phyloP scores from a whole-genome alignment of 2,797 vertebrate genomes.

The Florisuga fusca region DNA sequence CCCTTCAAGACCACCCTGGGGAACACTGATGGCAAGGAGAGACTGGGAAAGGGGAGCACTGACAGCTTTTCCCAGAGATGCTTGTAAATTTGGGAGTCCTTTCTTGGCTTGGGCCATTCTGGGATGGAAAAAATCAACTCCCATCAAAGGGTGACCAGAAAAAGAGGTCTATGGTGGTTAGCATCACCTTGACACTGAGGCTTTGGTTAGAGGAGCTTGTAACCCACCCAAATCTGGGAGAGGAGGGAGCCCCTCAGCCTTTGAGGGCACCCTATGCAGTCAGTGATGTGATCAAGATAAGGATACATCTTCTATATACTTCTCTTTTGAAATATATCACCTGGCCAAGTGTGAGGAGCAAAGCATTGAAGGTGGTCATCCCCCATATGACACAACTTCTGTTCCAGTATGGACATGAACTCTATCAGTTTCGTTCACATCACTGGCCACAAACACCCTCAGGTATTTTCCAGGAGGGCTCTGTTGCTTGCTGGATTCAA shows the following conservation, averaged over 20 bases:
- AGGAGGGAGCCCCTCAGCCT: neutral
- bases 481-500: neutral
- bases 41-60: fast-evolving
- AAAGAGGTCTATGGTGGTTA: neutral
- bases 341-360: neutral
- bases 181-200: neutral
- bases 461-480: neutral
- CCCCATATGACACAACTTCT: fast-evolving
- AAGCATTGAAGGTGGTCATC: neutral
- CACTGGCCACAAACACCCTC: neutral
- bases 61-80: neutral
- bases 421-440: neutral
- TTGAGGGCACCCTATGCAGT: neutral
- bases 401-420: fast-evolving
- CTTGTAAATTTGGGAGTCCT: neutral
- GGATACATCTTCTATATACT: neutral
- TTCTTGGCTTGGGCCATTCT: neutral
- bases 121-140: neutral
- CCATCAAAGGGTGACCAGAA: neutral
- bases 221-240: neutral
- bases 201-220: neutral
- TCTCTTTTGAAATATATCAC: neutral
- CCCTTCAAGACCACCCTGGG: neutral
- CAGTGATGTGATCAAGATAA: neutral
- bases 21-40: neutral